These are phyloP conservation scores for Glyphotaelius pellucidus DNA, from an alignment of 2,888 invertebrate species.

Conservation along the genomic window DNA sequence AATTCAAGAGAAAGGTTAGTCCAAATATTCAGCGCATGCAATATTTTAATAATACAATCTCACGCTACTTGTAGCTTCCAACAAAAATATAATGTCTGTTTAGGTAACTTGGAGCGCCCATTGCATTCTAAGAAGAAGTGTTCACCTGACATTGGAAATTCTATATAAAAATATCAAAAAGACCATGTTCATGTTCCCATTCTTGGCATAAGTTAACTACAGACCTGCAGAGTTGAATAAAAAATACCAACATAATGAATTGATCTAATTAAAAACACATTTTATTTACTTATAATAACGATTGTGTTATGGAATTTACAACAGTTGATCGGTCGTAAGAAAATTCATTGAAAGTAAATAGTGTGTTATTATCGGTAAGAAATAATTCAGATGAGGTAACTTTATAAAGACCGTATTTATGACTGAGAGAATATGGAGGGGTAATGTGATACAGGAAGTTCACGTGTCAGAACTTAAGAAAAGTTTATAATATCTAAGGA, in stretches of 20 bases:
- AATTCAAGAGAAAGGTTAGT: neutral
- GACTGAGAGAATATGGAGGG: neutral
- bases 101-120: conserved; percentile 39
- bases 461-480: neutral
- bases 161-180: conserved; percentile 25
- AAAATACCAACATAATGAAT: neutral
- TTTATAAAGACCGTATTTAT: too few species aligned
- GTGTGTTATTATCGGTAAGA: neutral
- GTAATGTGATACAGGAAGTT: neutral
- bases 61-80: conserved; percentile 9
- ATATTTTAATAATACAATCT: neutral
- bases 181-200: neutral
- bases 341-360: neutral
- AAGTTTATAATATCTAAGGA: conserved; percentile 59
- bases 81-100: conserved; percentile 42
- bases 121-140: neutral
- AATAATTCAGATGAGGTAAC: neutral
- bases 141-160: neutral
- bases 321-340: neutral
- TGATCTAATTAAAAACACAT: neutral
- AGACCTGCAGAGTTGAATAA: neutral
- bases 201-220: neutral
- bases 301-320: neutral
- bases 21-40: neutral
- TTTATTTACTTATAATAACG: neutral